phyloP scores from a whole-genome alignment of 1,140 invertebrate species.

The Apis dorsata region DNA sequence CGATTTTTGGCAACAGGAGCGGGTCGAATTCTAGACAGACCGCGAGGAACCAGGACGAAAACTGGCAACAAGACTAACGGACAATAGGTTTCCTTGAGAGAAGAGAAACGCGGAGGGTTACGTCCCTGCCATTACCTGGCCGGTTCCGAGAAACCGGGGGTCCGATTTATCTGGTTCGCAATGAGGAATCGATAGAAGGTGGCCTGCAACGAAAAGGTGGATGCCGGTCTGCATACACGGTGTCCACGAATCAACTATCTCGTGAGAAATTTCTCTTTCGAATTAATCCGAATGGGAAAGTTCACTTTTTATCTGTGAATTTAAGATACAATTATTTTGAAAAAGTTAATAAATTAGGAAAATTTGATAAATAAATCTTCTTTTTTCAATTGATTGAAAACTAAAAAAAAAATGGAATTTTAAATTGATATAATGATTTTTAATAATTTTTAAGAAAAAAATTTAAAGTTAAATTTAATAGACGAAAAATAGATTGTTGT shows the following conservation, averaged over 20 bases:
- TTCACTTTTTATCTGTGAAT: too few species aligned
- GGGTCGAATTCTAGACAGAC: slow-evolving; percentile 26
- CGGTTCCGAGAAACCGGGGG: slow-evolving; percentile 69
- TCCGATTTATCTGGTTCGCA: slow-evolving; percentile 74
- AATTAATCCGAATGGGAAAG: too few species aligned
- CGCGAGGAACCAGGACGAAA: slow-evolving; percentile 3
- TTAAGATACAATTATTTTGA: too few species aligned
- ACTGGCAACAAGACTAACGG: slow-evolving; percentile 33
- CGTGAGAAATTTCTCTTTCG: not conserved
- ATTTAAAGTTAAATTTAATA: too few species aligned
- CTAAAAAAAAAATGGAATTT: too few species aligned
- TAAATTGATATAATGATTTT: too few species aligned
- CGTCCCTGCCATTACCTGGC: slow-evolving; percentile 67
- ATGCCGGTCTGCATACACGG: not conserved
- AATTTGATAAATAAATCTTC: too few species aligned
- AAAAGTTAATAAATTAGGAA: too few species aligned
- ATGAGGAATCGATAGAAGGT: slow-evolving; percentile 67
- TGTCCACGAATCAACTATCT: not conserved
- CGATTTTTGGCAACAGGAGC: slow-evolving; percentile 16
- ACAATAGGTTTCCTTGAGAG: slow-evolving; percentile 47
- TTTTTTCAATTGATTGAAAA: too few species aligned
- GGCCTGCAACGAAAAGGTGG: slow-evolving; percentile 44
- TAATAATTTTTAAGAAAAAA: too few species aligned
- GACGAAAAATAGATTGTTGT: too few species aligned
- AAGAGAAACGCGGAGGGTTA: slow-evolving; percentile 43